Evolutionary conservation across 30 jellyfish, hydroid and myxozoan genomes (phyloP), one percentile per base, ranked within the genome.

Genomic region (Calvadosia cruxmelitensis): DNA sequence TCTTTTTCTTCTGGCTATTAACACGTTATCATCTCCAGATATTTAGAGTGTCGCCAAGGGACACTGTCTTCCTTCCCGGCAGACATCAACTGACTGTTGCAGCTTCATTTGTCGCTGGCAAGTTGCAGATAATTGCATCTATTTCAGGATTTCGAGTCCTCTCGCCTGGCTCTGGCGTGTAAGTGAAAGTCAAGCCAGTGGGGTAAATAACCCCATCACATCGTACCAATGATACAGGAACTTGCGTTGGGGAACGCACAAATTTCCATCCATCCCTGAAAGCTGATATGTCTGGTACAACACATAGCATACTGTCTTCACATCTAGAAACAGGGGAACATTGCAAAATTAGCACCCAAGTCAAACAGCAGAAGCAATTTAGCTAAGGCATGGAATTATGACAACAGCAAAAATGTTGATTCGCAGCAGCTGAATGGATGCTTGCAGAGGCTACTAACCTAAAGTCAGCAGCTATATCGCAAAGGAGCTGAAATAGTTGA

Each of bases 161-260:
- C 2, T 57, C 78, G 27, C 29, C 28, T 0, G 93, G 94, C 34
- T 89, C 98, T 35, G 98, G 98, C 10, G 98, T 89, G 74, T 80
- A 89, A 0, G 94, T 81, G 62, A 89, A 89, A 34, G 93, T 89
- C 31, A 82, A 80, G 36, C 93, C 93, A 69, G 98, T 89, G 67
- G 98, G 98, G 63, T 89, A 89, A 3, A 89, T 89, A 32, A 89
- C 98, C 0, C 98, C 98, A 53, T 89, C 98, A 50, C 92, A 79
- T 5, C 98, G 77, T 29, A 89, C 98, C 71, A 89, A 66, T 0
- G 93, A 77, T 2, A 89, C 94, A 0, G 98, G 98, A 16, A 89
- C 98, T 57, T 73, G 93, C 48, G 93, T 68, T 20, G 93, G 90
- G 0, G 98, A 75, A 31, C 94, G 92, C 76, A 70, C 86, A 72